Evolutionary conservation across 2,113 vertebrate genomes (phyloP), one percentile per base, ranked within the genome.

Genomic region (Erinaceus europaeus): DNA sequence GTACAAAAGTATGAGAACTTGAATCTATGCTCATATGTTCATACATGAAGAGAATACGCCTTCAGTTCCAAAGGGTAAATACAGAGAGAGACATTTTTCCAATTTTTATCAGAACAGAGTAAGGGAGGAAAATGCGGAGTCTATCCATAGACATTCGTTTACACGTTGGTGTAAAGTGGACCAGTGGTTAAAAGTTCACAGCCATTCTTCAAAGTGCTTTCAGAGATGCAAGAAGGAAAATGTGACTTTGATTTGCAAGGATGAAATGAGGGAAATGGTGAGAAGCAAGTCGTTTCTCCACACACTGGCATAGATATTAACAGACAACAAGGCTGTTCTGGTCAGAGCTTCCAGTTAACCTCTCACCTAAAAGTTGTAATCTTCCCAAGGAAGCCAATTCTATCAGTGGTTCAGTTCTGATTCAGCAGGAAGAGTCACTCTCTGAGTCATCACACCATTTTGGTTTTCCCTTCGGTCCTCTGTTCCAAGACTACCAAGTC

Each of bases 361-460:
- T 93, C 91, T 92, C 90, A 89, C 74, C 90, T 88, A 59, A 79
- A 92, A 82, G 23, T 44, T 62, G 42, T 44, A 75, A 38, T 76
- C 48, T 64, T 84, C 71, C 50, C 15, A 17, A 85, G 72, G 83
- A 55, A 92, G 34, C 40, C 17, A 84, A 78, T 52, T 67, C 52
- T 38, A 52, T 23, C 38, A 27, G 38, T 55, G 69, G 74, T 42
- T 93, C 50, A 23, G 62, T 52, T 90, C 77, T 85, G 84, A 84
- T 89, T 91, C 85, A 80, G 75, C 79, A 69, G 83, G 48, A 32
- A 71, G 65, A 91, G 65, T 87, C 87, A 82, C 78, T 88, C 68
- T 93, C 76, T 92, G 92, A 95, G 84, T 93, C 91, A 96, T 15
- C 64, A 44, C n/a, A 84, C 90, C 59, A 82, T 71, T 27, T 81